Evolutionary conservation across 2,113 vertebrate genomes (phyloP).

Genomic region (Terrapene triunguis): DNA sequence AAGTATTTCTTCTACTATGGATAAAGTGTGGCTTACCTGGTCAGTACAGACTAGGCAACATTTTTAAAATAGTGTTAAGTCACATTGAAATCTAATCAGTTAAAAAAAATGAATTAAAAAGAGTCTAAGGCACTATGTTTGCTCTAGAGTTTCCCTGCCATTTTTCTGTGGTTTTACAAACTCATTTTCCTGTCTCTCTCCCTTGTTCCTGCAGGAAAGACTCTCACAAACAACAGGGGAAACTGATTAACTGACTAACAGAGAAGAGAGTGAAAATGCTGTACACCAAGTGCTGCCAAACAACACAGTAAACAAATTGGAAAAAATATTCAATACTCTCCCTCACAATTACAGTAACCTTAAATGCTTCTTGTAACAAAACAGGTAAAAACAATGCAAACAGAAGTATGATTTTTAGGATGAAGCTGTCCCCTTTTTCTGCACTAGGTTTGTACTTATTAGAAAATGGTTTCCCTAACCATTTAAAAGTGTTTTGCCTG

Average conservation of each 20-base stretch:
- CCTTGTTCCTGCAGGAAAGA: not conserved
- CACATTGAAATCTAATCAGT: rapidly evolving
- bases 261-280: rapidly evolving
- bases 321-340: not conserved
- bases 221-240: not conserved
- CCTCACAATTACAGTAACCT: not conserved
- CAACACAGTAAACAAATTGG: rapidly evolving
- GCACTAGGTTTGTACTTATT: not conserved
- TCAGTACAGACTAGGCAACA: not conserved
- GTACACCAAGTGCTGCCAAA: not conserved
- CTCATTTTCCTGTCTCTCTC: not conserved
- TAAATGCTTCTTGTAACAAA: not conserved
- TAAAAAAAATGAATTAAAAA: rapidly evolving
- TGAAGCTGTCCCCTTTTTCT: not conserved
- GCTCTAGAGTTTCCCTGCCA: rapidly evolving
- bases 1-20: not conserved
- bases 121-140: rapidly evolving
- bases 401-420: rapidly evolving
- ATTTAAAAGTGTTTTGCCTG: not conserved
- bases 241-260: not conserved
- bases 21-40: not conserved
- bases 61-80: rapidly evolving
- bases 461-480: not conserved
- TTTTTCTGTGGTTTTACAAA: rapidly evolving
- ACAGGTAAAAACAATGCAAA: rapidly evolving